Conservation (phyloP, 2,113 vertebrate genomes). For the Lota lota region DNA sequence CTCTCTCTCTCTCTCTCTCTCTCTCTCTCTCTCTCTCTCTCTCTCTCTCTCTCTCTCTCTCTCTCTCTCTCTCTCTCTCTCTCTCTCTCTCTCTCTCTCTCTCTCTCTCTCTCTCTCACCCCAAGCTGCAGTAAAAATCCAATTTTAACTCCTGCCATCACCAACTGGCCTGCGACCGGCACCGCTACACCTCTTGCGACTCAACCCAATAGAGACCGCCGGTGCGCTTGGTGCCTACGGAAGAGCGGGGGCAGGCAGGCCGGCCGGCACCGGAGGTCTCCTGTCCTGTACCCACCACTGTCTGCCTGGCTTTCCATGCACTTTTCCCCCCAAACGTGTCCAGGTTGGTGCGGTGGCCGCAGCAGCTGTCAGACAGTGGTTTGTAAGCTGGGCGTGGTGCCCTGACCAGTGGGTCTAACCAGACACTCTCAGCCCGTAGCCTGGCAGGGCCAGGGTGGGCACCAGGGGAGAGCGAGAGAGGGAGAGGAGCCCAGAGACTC, state of each 20-base stretch:
- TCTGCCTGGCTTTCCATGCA: constrained; percentile 43
- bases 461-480: constrained; percentile 11
- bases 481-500: constrained; percentile 45
- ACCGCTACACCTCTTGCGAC: constrained; percentile 67
- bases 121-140: constrained; percentile 63
- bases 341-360: constrained; percentile 58
- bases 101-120: constrained; percentile 49
- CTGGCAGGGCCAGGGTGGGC: constrained; percentile 35
- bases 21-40: constrained; percentile 30
- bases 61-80: no score
- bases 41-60: no score
- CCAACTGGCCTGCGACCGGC: constrained; percentile 37
- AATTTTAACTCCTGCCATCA: constrained; percentile 64
- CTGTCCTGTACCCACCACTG: constrained; percentile 33
- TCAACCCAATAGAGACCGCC: constrained; percentile 47
- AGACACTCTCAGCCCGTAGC: constrained; percentile 50
- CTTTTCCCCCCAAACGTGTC: constrained; percentile 57
- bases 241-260: constrained; percentile 15
- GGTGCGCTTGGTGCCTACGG: constrained; percentile 20
- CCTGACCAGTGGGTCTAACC: constrained; percentile 56
- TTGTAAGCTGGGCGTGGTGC: constrained; percentile 62
- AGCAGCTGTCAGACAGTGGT: constrained; percentile 72
- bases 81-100: no score
- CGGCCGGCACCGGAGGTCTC: constrained; percentile 8
- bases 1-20: constrained; percentile 30